Evolutionary conservation across 2,888 invertebrate species (phyloP).

Genomic region (Caenorhabditis sinica): DNA sequence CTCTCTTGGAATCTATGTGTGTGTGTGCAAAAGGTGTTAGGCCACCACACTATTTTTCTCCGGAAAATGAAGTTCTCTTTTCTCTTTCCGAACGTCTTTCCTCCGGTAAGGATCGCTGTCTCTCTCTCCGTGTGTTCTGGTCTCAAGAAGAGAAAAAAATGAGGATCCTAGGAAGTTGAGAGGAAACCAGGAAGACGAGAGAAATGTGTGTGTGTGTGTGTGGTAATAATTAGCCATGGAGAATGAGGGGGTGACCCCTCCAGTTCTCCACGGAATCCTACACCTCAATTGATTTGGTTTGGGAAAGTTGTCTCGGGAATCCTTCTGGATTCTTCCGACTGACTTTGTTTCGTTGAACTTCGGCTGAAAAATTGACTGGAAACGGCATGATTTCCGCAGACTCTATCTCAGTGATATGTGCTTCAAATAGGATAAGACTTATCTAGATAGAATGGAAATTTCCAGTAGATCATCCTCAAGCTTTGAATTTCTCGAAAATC

Average conservation of each 20-base stretch:
- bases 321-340: not conserved
- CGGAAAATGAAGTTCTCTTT: not conserved
- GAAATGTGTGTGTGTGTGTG: too few relatives aligned
- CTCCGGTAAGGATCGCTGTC: not conserved
- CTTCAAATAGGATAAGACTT: too few relatives aligned
- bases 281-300: slow-evolving; percentile 50
- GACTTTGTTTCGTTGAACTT: not conserved
- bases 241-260: slow-evolving; percentile 7
- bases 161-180: not conserved
- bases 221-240: slow-evolving; percentile 49
- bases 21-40: slow-evolving; percentile 68
- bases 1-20: not conserved
- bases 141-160: not conserved
- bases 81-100: slow-evolving; percentile 12
- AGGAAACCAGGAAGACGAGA: not conserved
- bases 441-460: too few relatives aligned
- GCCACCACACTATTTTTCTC: slow-evolving; percentile 22
- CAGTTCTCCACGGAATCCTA: not conserved
- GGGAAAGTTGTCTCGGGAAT: slow-evolving; percentile 40
- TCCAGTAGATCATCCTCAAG: too few relatives aligned
- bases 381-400: too few relatives aligned
- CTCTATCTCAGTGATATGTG: too few relatives aligned
- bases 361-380: too few relatives aligned
- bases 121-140: slow-evolving; percentile 14
- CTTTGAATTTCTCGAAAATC: too few relatives aligned